Base-by-base conservation (phyloP, 2,113 vertebrate genomes). In the Raja brachyura region DNA sequence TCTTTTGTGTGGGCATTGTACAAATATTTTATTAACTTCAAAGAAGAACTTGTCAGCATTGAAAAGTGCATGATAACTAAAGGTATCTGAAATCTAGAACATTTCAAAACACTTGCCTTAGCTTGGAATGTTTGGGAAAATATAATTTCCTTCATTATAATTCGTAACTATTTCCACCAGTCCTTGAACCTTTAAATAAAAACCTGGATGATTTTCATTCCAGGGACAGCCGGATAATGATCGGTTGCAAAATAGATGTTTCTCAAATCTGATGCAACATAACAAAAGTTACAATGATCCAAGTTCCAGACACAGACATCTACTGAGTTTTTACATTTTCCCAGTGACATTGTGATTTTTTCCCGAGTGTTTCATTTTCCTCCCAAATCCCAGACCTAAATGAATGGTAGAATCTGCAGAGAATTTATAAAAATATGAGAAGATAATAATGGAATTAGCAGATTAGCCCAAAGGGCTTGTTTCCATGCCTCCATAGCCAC, bases 1-100 rank as follows among this genome's bases (percentile, higher is more conserved):
- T 98, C 99, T 90, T 99, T 99, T 93, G 98, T 99, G 95, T 99
- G 98, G 98, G 98, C 98, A 0, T 97, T 99, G 61, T 99, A 98
- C 95, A 99, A 98, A 94, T 99, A 98, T 93, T 99, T 99, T 59
- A 97, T 97, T 93, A 96, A 96, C 94, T 99, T 99, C 95, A 99
- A 99, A 94, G 96, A 98, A 94, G 98, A 99, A 93, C 97, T 99
- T 78, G 96, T 97, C 5, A 96, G 97, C 63, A 98, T 99, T 85
- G 99, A 99, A 94, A 98, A 96, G 93, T 97, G 96, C 75, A 96
- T 99, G 93, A 98, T 99, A 93, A 96, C 96, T 93, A 98, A 98
- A 95, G 98, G 97, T 97, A 96, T 25, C 28, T 54, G 90, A n/a
- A 39, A 39, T 70, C 25, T 90, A 61, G 48, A 25, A 59, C 59